Percentiles rank a stretch among this genome's conserved stretches.
phyloP scores from a whole-genome alignment of 37 sponge, comb jelly and placozoan species.

The Aphrocallistes beatrix region DNA sequence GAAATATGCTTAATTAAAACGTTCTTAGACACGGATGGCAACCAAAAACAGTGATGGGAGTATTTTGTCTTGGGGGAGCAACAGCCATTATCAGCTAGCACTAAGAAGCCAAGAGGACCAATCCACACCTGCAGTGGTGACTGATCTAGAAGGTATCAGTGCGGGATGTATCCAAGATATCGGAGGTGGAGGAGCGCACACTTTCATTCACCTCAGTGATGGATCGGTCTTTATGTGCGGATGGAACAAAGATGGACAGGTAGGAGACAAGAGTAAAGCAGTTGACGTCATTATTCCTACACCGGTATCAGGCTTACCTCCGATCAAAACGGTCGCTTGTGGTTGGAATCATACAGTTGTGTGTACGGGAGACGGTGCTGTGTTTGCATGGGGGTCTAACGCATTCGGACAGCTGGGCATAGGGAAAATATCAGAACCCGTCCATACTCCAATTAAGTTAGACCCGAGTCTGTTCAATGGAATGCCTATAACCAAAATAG shows the following conservation, averaged over 20 bases:
- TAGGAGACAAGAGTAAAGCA: not conserved
- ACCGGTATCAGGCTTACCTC: slow-evolving; percentile 21
- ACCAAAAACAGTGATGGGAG: too few relatives aligned
- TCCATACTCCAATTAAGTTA: not conserved
- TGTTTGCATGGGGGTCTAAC: slow-evolving; percentile 61
- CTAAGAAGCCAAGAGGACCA: not conserved
- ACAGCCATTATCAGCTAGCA: not conserved
- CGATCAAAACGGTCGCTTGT: slow-evolving; percentile 40
- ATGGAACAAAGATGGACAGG: slow-evolving; percentile 66
- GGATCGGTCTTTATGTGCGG: slow-evolving; percentile 44
- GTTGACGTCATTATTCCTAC: slow-evolving; percentile 20
- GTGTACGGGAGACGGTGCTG: slow-evolving; percentile 20
- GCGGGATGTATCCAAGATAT: not conserved
- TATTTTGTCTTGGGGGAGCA: not conserved
- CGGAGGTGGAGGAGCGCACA: not conserved
- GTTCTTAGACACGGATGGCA: too few relatives aligned
- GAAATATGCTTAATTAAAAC: too few relatives aligned
- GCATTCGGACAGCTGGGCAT: slow-evolving; percentile 53
- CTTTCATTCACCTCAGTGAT: not conserved
- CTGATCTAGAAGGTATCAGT: not conserved
- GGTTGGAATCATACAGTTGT: slow-evolving; percentile 78
- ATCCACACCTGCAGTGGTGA: not conserved
- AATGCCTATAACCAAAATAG: slow-evolving; percentile 13
- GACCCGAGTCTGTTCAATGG: not conserved
- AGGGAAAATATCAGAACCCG: not conserved